Evolutionary conservation across 2,113 vertebrate genomes (phyloP).

Genomic region (Mastomys natalensis): DNA sequence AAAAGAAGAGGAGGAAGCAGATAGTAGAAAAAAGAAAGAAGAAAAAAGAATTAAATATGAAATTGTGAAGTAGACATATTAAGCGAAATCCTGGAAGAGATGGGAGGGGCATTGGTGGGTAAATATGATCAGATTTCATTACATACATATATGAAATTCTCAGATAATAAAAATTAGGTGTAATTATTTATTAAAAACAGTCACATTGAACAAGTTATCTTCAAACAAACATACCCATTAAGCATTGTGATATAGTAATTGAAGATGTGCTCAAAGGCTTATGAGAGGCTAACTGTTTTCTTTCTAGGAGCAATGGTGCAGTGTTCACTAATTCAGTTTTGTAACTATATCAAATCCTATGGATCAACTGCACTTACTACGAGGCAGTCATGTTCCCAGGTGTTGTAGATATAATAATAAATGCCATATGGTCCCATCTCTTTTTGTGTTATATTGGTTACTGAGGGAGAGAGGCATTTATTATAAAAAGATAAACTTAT

Average conservation of each 20-base stretch:
- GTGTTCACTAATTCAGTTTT: not conserved
- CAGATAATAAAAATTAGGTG: not conserved
- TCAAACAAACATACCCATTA: not conserved
- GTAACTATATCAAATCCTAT: not conserved
- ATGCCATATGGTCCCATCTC: not conserved
- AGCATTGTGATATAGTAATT: not conserved
- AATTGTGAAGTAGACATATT: too few relatives aligned
- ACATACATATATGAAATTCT: not conserved
- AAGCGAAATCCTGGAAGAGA: not conserved
- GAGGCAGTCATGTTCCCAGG: not conserved
- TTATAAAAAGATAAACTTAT: not conserved
- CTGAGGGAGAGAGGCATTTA: not conserved
- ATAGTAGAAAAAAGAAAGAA: rapidly evolving
- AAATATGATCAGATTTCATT: not conserved
- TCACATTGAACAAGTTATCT: not conserved
- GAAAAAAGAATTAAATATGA: not conserved
- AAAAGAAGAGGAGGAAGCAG: not conserved
- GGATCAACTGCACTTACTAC: not conserved
- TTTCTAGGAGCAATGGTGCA: not conserved
- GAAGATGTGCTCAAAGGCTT: not conserved
- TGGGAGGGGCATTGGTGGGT: not conserved
- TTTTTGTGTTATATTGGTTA: not conserved
- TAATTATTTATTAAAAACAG: not conserved
- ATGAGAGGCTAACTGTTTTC: not conserved
- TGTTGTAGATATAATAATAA: not conserved